These are phyloP conservation scores for Ophiodon elongatus DNA, from an alignment of 2,113 vertebrate genomes.

Conservation along the genomic window DNA sequence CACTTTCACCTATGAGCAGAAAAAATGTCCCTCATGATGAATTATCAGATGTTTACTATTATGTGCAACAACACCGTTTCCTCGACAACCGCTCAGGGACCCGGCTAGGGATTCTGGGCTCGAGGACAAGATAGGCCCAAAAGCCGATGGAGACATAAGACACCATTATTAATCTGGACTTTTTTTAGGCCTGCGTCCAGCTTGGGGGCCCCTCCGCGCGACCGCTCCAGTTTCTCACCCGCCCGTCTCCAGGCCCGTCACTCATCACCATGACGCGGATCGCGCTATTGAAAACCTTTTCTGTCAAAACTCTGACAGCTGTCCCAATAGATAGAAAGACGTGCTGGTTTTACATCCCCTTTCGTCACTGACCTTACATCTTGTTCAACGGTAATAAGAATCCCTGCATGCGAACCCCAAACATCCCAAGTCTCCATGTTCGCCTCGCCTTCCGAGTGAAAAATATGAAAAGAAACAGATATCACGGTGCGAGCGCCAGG, in stretches of 20 bases:
- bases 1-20: neutral
- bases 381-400: conserved; percentile 6
- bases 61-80: conserved; percentile 14
- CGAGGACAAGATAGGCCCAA: conserved; percentile 8
- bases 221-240: conserved; percentile 7
- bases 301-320: conserved; percentile 27
- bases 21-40: conserved; percentile 28
- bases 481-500: conserved; percentile 65
- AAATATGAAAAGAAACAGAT: conserved; percentile 83
- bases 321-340: neutral
- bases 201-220: neutral
- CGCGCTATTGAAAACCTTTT: conserved; percentile 13
- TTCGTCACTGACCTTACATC: conserved; percentile 20
- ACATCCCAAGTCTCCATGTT: conserved; percentile 43
- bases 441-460: conserved; percentile 27
- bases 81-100: conserved; percentile 8
- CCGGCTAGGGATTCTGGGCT: conserved; percentile 23
- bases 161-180: conserved; percentile 27
- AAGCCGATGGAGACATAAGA: conserved; percentile 15
- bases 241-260: conserved; percentile 16
- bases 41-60: conserved; percentile 31
- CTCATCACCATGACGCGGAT: neutral
- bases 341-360: conserved; percentile 2
- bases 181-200: conserved; percentile 30
- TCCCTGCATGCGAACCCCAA: conserved; percentile 10